Conservation (phyloP, 2,113 vertebrate genomes). For the Anser brachyrhynchus region DNA sequence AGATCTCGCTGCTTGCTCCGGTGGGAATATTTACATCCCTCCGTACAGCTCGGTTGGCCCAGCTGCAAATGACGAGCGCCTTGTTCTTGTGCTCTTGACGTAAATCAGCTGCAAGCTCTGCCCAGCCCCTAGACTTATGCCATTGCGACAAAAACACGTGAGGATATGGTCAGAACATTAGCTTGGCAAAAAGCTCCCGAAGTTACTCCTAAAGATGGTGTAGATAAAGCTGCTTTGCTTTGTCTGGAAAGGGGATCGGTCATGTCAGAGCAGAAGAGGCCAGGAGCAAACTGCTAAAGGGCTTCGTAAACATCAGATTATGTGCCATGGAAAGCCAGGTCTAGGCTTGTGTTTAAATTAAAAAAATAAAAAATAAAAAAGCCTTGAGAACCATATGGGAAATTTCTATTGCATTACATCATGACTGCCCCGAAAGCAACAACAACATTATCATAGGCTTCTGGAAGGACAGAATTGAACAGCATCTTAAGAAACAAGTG, state of each 20-base stretch:
- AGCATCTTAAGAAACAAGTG: not conserved
- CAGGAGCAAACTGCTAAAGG: not conserved
- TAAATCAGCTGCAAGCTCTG: not conserved
- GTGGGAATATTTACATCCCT: not conserved
- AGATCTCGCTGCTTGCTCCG: not conserved
- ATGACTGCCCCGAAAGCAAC: not conserved
- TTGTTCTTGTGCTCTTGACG: not conserved
- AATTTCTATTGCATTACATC: not conserved
- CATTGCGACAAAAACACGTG: not conserved
- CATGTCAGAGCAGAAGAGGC: fast-evolving
- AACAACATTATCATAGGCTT: not conserved
- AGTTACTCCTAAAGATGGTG: not conserved
- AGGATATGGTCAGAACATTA: not conserved
- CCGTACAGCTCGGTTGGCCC: not conserved
- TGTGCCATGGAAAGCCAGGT: not conserved
- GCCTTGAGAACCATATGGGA: not conserved
- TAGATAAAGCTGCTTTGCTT: not conserved
- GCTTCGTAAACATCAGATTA: not conserved
- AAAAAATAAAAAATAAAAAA: not conserved
- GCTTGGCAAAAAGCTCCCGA: not conserved
- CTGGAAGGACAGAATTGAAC: not conserved
- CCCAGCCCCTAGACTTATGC: not conserved
- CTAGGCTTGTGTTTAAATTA: not conserved
- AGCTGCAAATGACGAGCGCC: not conserved
- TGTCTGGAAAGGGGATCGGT: not conserved